phyloP scores from a whole-genome alignment of 2,797 vertebrate species.

The Neosilurus mollespiculum region DNA sequence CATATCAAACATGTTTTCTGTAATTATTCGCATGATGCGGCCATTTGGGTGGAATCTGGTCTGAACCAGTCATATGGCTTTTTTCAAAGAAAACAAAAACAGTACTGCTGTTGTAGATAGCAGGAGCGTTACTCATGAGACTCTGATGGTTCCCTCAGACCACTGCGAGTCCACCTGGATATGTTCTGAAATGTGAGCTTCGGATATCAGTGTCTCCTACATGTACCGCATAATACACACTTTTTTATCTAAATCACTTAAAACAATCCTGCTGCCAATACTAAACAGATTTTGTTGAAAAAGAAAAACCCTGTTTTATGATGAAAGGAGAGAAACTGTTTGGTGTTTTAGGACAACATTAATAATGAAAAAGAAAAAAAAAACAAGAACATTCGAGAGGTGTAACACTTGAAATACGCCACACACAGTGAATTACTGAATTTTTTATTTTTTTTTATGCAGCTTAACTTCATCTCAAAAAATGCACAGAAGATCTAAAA shows the following conservation, averaged over 20 bases:
- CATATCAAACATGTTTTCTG: not conserved
- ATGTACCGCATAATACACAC: not conserved
- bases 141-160: not conserved
- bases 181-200: not conserved
- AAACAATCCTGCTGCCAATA: not conserved
- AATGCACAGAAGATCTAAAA: not conserved
- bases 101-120: constrained; percentile 1
- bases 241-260: not conserved
- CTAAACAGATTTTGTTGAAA: not conserved
- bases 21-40: not conserved
- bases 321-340: not conserved
- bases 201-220: not conserved
- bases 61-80: not conserved
- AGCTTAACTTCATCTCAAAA: not conserved
- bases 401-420: not conserved
- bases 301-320: not conserved
- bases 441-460: not conserved
- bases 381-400: not conserved
- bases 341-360: not conserved
- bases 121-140: not conserved
- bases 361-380: not conserved
- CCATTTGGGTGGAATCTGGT: not conserved
- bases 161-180: not conserved
- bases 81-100: not conserved
- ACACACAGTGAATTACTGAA: not conserved